Evolutionary conservation across 2,888 invertebrate species (phyloP).

Genomic region (Gasteruption jaculator): DNA sequence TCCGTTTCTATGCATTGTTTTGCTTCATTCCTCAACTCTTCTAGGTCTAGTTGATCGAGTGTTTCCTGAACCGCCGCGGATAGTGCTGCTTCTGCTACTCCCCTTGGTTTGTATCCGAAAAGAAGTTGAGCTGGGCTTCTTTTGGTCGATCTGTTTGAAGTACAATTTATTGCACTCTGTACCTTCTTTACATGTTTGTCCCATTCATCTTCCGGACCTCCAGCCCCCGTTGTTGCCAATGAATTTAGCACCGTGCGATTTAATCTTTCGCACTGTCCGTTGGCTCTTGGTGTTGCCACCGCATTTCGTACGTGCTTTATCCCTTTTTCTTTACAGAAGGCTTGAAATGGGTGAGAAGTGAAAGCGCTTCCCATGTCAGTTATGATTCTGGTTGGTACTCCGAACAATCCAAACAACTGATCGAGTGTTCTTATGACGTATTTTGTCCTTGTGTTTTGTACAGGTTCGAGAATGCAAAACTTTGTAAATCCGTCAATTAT

Average conservation of each 20-base stretch:
- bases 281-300: slow-evolving; percentile 36
- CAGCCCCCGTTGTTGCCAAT: slow-evolving; percentile 27
- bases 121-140: slow-evolving; percentile 18
- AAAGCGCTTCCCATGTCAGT: slow-evolving; percentile 44
- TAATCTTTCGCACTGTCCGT: slow-evolving; percentile 41
- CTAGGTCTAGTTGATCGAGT: slow-evolving; percentile 19
- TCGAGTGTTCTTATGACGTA: slow-evolving; percentile 31
- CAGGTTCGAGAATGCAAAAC: slow-evolving; percentile 34
- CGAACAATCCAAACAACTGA: slow-evolving; percentile 33
- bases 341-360: slow-evolving; percentile 37
- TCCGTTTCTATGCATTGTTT: slow-evolving; percentile 17
- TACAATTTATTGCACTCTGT: slow-evolving; percentile 28
- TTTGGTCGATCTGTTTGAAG: slow-evolving; percentile 20
- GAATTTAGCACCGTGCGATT: slow-evolving; percentile 35
- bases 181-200: slow-evolving; percentile 27
- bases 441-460: slow-evolving; percentile 31
- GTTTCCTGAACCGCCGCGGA: slow-evolving; percentile 16
- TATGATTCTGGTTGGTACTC: slow-evolving; percentile 35
- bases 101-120: slow-evolving; percentile 22
- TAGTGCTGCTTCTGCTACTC: slow-evolving; percentile 16
- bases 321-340: slow-evolving; percentile 34
- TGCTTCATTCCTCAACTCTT: slow-evolving; percentile 16
- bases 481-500: slow-evolving; percentile 41
- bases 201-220: slow-evolving; percentile 24
- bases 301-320: slow-evolving; percentile 35